A percentile compares a stretch with the other conserved stretches of the same genome.
phyloP scores from a whole-genome alignment of 2,797 vertebrate species.

The Adelosebastes latens region DNA sequence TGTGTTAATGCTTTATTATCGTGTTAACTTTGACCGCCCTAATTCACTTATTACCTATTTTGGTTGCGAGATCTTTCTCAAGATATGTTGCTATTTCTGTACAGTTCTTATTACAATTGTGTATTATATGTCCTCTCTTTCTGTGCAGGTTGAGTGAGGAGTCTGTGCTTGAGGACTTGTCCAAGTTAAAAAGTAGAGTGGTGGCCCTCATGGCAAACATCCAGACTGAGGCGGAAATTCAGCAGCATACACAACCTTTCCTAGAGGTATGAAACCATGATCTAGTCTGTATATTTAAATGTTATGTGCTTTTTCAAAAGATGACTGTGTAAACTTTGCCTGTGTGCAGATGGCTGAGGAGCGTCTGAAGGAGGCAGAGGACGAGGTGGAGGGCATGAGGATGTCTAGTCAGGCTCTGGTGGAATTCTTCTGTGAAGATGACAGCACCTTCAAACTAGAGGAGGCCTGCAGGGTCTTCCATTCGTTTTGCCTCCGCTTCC shows the following conservation, averaged over 20 bases:
- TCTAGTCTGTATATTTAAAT: neutral
- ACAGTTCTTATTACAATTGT: neutral
- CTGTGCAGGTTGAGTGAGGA: slow-evolving; percentile 83
- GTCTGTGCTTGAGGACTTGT: slow-evolving; percentile 83
- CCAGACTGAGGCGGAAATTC: slow-evolving; percentile 78
- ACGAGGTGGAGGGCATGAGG: slow-evolving; percentile 82
- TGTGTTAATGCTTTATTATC: no score
- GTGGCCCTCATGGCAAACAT: slow-evolving; percentile 70
- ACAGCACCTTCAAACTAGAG: slow-evolving; percentile 83
- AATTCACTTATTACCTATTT: neutral
- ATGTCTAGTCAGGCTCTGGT: slow-evolving; percentile 83
- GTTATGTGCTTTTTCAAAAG: neutral
- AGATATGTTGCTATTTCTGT: neutral
- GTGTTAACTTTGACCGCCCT: no score
- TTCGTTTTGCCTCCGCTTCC: slow-evolving; percentile 84
- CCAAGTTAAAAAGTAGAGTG: slow-evolving; percentile 81
- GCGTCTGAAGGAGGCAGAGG: slow-evolving; percentile 80
- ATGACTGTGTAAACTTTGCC: neutral
- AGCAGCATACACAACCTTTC: slow-evolving; percentile 79
- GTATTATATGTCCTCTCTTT: slow-evolving; percentile 8
- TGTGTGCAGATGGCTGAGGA: slow-evolving; percentile 80
- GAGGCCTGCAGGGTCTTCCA: slow-evolving; percentile 85
- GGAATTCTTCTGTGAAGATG: slow-evolving; percentile 88
- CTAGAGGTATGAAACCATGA: slow-evolving; percentile 76
- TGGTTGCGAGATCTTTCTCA: neutral